Evolutionary conservation across 2,797 vertebrate species (phyloP).

Genomic region (Parotocinclus haroldoi): DNA sequence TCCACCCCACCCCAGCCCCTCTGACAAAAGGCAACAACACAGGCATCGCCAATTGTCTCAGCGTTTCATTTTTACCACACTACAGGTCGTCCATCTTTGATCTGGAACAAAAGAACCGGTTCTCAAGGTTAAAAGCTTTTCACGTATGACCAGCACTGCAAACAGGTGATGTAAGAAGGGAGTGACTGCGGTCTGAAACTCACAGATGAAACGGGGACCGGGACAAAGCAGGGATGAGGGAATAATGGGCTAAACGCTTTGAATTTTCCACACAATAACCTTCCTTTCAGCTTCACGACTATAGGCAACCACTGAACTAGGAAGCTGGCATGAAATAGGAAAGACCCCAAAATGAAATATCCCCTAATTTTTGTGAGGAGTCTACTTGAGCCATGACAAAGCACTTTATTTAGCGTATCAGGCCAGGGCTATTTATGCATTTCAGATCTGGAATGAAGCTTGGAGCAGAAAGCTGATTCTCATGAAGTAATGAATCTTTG

Average conservation of each 20-base stretch:
- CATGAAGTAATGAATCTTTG: no score
- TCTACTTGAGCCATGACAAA: conserved; percentile 9
- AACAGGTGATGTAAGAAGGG: background rate
- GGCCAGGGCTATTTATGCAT: background rate
- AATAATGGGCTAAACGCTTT: background rate
- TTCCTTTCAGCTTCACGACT: conserved; percentile 14
- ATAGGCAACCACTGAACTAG: no score
- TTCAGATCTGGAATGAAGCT: background rate
- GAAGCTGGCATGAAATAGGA: no score
- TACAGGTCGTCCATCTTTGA: background rate
- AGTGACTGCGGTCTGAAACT: background rate
- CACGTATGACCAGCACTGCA: background rate
- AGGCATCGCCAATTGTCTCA: background rate
- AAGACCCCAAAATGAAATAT: conserved; percentile 6
- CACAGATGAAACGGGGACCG: background rate
- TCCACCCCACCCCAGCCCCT: background rate
- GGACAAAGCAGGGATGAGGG: background rate
- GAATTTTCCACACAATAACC: background rate
- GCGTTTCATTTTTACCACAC: background rate
- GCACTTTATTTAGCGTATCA: conserved; percentile 12
- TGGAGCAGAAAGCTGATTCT: no score
- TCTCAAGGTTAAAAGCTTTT: background rate
- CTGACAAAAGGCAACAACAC: conserved; percentile 24
- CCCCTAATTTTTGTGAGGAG: background rate
- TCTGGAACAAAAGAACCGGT: background rate